Conservation (phyloP, 2,888 invertebrate genomes). For the Herminia tarsipennalis region DNA sequence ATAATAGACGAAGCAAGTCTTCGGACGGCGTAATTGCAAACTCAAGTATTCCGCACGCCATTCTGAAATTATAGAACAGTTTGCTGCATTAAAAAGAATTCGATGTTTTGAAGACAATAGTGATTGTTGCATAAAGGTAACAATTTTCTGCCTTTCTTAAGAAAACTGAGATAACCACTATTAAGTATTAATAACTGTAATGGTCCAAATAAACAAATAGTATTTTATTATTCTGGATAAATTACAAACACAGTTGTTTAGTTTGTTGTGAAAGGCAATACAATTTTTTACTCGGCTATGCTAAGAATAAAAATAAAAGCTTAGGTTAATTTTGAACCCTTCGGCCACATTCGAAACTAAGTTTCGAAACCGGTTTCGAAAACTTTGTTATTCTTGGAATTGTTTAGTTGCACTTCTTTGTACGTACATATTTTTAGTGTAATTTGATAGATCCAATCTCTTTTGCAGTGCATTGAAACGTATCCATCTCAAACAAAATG, state of each 20-base stretch:
- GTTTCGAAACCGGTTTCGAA: too few species aligned
- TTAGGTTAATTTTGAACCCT: too few species aligned
- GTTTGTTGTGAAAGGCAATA: not conserved
- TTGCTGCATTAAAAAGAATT: slow-evolving; percentile 9
- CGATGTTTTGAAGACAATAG: slow-evolving; percentile 4
- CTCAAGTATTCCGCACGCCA: slow-evolving; percentile 19
- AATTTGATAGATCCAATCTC: slow-evolving; percentile 6
- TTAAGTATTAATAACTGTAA: not conserved
- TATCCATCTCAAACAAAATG: too few species aligned
- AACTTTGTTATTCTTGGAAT: too few species aligned
- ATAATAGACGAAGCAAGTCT: slow-evolving; percentile 55
- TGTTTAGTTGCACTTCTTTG: too few species aligned
- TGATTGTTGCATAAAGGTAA: too few species aligned
- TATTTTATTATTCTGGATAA: not conserved
- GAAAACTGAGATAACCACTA: not conserved
- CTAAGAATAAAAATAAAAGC: too few species aligned
- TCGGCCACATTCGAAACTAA: too few species aligned
- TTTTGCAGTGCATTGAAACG: slow-evolving; percentile 6
- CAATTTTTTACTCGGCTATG: too few species aligned
- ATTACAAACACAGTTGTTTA: not conserved
- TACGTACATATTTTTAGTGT: too few species aligned
- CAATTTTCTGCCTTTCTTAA: not conserved
- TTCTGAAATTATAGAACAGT: slow-evolving; percentile 19
- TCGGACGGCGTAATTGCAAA: slow-evolving; percentile 37
- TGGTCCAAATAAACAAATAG: not conserved